Base-by-base conservation (phyloP, 2,113 vertebrate species). In the Pithys albifrons region DNA sequence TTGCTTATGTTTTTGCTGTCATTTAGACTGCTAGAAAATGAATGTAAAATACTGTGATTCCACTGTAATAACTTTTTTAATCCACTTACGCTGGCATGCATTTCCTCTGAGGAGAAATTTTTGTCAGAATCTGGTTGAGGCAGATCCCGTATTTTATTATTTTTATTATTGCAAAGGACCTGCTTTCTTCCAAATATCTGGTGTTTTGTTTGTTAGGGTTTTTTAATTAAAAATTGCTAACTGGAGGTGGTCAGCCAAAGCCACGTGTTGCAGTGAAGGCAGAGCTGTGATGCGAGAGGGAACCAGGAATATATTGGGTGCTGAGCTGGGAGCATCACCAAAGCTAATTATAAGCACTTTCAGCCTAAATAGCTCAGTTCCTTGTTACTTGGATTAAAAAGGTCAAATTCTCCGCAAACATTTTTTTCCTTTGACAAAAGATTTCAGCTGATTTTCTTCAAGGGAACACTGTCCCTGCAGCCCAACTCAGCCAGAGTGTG, bases 11-110 rank as follows among this genome's bases (percentile, higher is more conserved):
- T 77, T 92, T 78, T 91, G n/a, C 70, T 94, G 61, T 69, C 75
- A 78, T 86, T 80, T 64, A 46, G 37, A 45, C 13, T 19, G 27
- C 69, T 75, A 28, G 16, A 37, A 91, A 92, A 86, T 52, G 57
- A 75, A 77, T 65, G n/a, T 52, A 62, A 81, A 94, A 78, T 95
- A 86, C 20, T 78, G 24, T 59, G 41, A 96, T 87, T 95, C 65
- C 19, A 71, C 46, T 65, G 49, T 78, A 81, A 84, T 71, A 83
- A 72, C 16, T 23, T 81, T 86, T 55, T 62, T 72, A 31, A 78
- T 86, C 66, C 16, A 22, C 65, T 89, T 93, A 27, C 2, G 1
- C 29, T 58, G 66, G 72, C 37, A 54, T 87, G 76, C 39, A 72
- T 93, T 92, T 92, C 45, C 49, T 75, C 61, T 39, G 79, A 78